Conservation (phyloP, 2,888 invertebrate species). For the Eupithecia insigniata region DNA sequence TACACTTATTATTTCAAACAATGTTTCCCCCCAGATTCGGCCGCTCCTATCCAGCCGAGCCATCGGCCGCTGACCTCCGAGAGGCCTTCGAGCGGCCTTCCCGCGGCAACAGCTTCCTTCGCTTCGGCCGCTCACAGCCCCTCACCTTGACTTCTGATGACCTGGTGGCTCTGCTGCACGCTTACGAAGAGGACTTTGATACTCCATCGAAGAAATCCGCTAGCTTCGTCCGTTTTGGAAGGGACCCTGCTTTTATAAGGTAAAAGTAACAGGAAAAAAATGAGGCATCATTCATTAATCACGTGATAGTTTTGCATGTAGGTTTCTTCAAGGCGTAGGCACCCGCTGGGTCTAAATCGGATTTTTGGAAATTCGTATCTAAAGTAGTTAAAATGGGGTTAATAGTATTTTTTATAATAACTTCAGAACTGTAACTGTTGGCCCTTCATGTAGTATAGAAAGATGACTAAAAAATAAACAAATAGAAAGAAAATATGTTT, state of each 20-base stretch:
- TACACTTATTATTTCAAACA: neutral
- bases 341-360: too few species aligned
- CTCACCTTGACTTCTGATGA: slow-evolving; percentile 69
- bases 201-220: slow-evolving; percentile 65
- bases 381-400: too few species aligned
- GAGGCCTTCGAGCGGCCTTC: slow-evolving; percentile 66
- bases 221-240: slow-evolving; percentile 72
- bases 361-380: too few species aligned
- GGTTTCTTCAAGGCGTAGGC: too few species aligned
- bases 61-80: slow-evolving; percentile 72
- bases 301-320: too few species aligned
- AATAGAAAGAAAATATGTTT: too few species aligned
- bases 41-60: slow-evolving; percentile 72
- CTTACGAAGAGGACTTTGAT: slow-evolving; percentile 74
- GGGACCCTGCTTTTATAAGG: slow-evolving; percentile 75
- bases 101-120: slow-evolving; percentile 73
- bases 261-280: neutral
- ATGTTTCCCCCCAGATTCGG: slow-evolving; percentile 64
- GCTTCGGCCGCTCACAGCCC: slow-evolving; percentile 75
- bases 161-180: slow-evolving; percentile 65
- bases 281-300: too few species aligned
- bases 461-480: too few species aligned
- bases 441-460: too few species aligned
- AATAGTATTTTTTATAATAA: too few species aligned
- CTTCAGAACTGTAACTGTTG: too few species aligned